A percentile compares a stretch with the other conserved stretches of the same genome.
Evolutionary conservation across 2,888 invertebrate genomes (phyloP).

Genomic region (Cheilosia soror): DNA sequence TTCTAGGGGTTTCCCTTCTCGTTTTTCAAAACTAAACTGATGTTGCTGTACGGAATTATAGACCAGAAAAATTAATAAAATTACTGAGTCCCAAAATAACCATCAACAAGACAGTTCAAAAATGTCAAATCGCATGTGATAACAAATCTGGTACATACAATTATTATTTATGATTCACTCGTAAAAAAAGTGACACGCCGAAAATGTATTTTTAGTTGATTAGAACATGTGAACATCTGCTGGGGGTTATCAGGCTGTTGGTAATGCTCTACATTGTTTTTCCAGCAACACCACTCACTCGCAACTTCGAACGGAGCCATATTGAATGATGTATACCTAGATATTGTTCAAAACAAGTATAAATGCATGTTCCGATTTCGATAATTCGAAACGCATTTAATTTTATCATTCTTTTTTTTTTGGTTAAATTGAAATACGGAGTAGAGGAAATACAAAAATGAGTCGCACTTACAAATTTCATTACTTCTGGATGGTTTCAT

Average conservation of each 20-base stretch:
- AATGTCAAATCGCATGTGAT: background rate
- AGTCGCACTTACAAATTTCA: too few relatives aligned
- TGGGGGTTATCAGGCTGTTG: background rate
- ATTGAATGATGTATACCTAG: too few relatives aligned
- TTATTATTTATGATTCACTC: background rate
- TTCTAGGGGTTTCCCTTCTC: background rate
- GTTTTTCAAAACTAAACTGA: background rate
- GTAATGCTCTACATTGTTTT: too few relatives aligned
- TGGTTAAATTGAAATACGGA: too few relatives aligned
- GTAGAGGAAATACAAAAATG: too few relatives aligned
- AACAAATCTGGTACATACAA: background rate
- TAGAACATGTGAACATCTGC: background rate
- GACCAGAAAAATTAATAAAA: background rate
- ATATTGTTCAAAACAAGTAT: too few relatives aligned
- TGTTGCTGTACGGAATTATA: background rate
- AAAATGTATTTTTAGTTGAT: background rate
- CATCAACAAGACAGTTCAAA: background rate
- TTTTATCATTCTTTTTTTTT: too few relatives aligned
- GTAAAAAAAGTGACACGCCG: background rate
- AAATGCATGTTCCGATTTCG: too few relatives aligned
- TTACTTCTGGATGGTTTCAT: too few relatives aligned
- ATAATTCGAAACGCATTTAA: too few relatives aligned
- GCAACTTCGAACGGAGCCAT: too few relatives aligned
- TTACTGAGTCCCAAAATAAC: background rate
- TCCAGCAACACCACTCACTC: too few relatives aligned